Evolutionary conservation across 2,113 vertebrate species (phyloP), one percentile per base, ranked within the genome.

Genomic region (Marmota flaviventris): DNA sequence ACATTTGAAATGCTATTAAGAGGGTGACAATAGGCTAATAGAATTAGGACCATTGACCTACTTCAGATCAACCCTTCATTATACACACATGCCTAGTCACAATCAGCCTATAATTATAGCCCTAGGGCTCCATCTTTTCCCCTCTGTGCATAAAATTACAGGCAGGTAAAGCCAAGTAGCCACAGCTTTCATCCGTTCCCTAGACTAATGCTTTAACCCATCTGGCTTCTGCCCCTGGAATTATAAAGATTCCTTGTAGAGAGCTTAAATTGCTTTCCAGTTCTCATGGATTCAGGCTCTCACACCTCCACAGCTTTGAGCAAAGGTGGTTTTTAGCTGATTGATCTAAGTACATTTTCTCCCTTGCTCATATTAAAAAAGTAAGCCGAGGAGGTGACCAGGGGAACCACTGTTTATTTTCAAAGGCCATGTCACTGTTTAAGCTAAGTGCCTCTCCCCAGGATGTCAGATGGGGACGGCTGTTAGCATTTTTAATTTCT

Each of bases 401-500:
- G 63, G 42, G 45, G 25, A 73, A 75, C 18, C 13, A n/a, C 12
- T 72, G 45, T 65, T 78, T 78, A 82, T 63, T 89, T 72, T 48
- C 69, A 70, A 67, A 93, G 34, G 12, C 75, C 7, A 14, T 27
- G 69, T 45, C 63, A 53, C 76, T 72, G 4, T 84, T 89, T 63
- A 78, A 73, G 75, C 53, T 12, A 79, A 94, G 48, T 67, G 69
- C 37, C 29, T 92, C 85, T 85, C 76, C 58, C 56, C 70, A 70
- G 27, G 39, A 63, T n/a, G 20, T 48, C 56, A 86, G 70, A 24
- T 78, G 29, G 45, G 4, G 48, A 81, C 22, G n/a, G 84, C 51
- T 61, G 32, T 85, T 61, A 70, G 75, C 29, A 70, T 89, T 95
- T 94, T 86, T 53, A 89, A 93, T 72, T 90, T 96, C 75, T 93